phyloP scores from a whole-genome alignment of 2,113 vertebrate genomes.

The Dicrurus megarhynchus region DNA sequence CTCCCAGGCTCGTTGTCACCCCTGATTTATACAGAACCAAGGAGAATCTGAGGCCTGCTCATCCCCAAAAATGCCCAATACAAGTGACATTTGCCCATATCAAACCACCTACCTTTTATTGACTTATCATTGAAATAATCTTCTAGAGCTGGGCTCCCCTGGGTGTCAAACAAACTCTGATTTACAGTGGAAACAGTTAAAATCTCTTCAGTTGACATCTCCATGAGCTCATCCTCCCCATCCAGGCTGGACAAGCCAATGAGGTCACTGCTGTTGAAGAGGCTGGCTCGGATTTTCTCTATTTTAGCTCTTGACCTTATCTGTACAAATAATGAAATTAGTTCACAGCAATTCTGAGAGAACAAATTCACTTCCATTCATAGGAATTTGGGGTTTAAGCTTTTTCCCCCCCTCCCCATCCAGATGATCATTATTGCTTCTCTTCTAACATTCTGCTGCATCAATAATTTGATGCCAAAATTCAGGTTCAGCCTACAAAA shows the following conservation, averaged over 20 bases:
- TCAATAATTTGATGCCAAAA: not conserved
- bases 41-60: not conserved
- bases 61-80: not conserved
- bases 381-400: not conserved
- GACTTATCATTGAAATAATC: slow-evolving; percentile 96
- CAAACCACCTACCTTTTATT: slow-evolving; percentile 79
- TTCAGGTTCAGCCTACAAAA: not conserved
- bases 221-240: slow-evolving; percentile 95
- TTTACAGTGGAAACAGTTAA: slow-evolving; percentile 95
- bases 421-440: not conserved
- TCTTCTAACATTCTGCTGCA: not conserved
- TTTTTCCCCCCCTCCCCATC: too few relatives aligned
- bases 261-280: slow-evolving; percentile 96
- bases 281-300: slow-evolving; percentile 95
- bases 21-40: not conserved
- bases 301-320: slow-evolving; percentile 94
- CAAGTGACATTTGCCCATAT: not conserved
- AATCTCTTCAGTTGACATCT: slow-evolving; percentile 96
- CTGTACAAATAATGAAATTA: slow-evolving; percentile 69
- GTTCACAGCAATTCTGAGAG: not conserved
- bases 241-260: slow-evolving; percentile 95
- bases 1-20: not conserved
- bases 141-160: slow-evolving; percentile 93
- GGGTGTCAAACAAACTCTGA: slow-evolving; percentile 96
- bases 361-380: not conserved